Base-by-base conservation (phyloP, 1,140 invertebrate species). In the Ooceraea biroi region DNA sequence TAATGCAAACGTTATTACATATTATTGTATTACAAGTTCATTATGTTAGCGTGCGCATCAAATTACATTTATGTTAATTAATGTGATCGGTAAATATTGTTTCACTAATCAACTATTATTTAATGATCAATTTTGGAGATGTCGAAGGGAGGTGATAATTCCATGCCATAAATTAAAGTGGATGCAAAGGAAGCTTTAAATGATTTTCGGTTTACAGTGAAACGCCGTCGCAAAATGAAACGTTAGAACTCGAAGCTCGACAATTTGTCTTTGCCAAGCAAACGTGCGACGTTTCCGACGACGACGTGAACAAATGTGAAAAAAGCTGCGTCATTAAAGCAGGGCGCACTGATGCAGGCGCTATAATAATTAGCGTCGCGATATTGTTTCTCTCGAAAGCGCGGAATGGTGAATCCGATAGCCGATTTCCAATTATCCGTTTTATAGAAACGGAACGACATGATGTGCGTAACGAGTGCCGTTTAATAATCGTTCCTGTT, bases 401-500 rank as follows among this genome's bases (percentile, higher is more conserved):
- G 17, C 48, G 48, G 41, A 63, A 82, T 61, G 57, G 80, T 74
- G 84, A 58, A 83, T 86, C 19, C 71, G 46, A 85, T 57, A 44
- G 50, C 78, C 68, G 52, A 83, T 86, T 82, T 82, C 36, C 83
- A 85, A 85, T 85, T 85, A 69, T 69, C 74, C 63, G 41, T 82
- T 86, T 86, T 86, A 65, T 68, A 68, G 55, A 46, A 25, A 82
- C 27, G 58, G 63, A 50, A 36, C 50, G 85, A 72, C 85, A 72
- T 14, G 57, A 55, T 55, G 19, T 11, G 36, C 60, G 66, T 73
- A 87, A 86, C 84, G 77, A 87, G 71, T 14, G 41, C 25, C 77
- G 76, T 83, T 86, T 87, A 80, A 83, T 83, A 66, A 83, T 83
- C 69, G 55, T 22, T 76, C 82, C 85, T 69, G 71, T 76, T 86